A percentile compares a stretch with the other conserved stretches of the same genome.
Conservation (phyloP, 2,888 invertebrate genomes). For the Mycalesis mineus region DNA sequence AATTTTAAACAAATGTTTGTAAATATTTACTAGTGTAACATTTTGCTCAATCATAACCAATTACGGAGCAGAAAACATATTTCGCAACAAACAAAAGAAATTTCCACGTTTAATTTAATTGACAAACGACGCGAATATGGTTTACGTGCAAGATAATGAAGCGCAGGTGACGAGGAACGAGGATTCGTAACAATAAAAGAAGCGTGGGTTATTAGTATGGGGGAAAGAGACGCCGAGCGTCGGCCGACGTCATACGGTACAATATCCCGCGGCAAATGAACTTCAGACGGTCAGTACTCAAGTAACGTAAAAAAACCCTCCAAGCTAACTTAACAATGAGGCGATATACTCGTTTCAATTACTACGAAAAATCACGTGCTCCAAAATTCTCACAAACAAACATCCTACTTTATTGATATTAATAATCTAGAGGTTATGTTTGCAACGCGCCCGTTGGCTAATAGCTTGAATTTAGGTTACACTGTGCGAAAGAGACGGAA, state of each 20-base stretch:
- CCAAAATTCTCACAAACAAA: slow-evolving; percentile 1
- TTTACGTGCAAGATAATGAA: slow-evolving; percentile 53
- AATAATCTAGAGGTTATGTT: slow-evolving; percentile 25
- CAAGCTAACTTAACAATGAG: slow-evolving; percentile 39
- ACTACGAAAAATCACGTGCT: slow-evolving; percentile 15
- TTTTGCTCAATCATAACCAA: slow-evolving; percentile 47
- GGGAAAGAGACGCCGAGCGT: slow-evolving; percentile 52
- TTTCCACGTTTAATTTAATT: slow-evolving; percentile 26
- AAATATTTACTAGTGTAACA: not conserved
- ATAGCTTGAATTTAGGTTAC: slow-evolving; percentile 43
- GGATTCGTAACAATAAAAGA: slow-evolving; percentile 64
- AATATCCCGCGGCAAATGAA: slow-evolving; percentile 59
- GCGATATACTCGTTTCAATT: slow-evolving; percentile 10
- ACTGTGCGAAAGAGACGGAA: slow-evolving; percentile 42
- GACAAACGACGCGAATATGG: slow-evolving; percentile 43
- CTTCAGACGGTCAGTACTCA: slow-evolving; percentile 68
- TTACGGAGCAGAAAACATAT: slow-evolving; percentile 51
- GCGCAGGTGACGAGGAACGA: slow-evolving; percentile 71
- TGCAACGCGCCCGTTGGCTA: slow-evolving; percentile 30
- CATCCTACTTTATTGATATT: slow-evolving; percentile 22
- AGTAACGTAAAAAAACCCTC: slow-evolving; percentile 43
- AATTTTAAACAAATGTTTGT: not conserved
- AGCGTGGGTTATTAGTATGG: slow-evolving; percentile 69
- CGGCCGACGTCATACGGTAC: slow-evolving; percentile 60
- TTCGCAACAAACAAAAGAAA: slow-evolving; percentile 35